Percentiles rank a stretch among this genome's conserved stretches.
Evolutionary conservation across 2,797 vertebrate species (phyloP).

Genomic region (Oreortyx pictus): DNA sequence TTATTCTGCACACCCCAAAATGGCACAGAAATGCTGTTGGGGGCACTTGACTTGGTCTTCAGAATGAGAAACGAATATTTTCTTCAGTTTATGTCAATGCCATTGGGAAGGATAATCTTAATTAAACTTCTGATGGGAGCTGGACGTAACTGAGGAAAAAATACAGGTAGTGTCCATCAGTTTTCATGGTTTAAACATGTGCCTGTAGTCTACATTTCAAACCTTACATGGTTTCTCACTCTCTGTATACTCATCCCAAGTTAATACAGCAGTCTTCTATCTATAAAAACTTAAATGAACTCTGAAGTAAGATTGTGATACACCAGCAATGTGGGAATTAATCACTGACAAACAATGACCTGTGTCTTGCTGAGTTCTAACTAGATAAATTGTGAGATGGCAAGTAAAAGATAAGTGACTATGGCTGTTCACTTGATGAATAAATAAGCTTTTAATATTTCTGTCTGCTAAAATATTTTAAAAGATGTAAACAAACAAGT

Average conservation of each 20-base stretch:
- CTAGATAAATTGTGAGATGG: neutral
- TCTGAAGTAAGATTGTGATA: neutral
- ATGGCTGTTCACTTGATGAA: neutral
- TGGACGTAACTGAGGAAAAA: neutral
- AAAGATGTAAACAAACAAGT: neutral
- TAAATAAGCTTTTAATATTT: neutral
- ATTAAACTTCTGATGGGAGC: neutral
- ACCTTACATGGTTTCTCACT: neutral
- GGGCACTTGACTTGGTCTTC: neutral
- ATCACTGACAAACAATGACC: neutral
- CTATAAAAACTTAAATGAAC: neutral
- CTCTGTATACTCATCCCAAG: neutral
- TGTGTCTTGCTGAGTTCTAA: neutral
- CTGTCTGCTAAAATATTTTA: neutral
- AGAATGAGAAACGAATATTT: neutral
- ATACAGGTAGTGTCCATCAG: neutral
- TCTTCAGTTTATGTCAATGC: neutral
- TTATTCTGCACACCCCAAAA: neutral
- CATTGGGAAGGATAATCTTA: neutral
- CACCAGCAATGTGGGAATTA: neutral
- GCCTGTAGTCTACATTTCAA: neutral
- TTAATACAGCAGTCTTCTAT: neutral
- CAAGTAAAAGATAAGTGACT: neutral
- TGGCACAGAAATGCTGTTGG: neutral
- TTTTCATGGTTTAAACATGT: neutral